Base-by-base conservation (phyloP, 1,140 invertebrate genomes). In the Rhagoletis pomonella region DNA sequence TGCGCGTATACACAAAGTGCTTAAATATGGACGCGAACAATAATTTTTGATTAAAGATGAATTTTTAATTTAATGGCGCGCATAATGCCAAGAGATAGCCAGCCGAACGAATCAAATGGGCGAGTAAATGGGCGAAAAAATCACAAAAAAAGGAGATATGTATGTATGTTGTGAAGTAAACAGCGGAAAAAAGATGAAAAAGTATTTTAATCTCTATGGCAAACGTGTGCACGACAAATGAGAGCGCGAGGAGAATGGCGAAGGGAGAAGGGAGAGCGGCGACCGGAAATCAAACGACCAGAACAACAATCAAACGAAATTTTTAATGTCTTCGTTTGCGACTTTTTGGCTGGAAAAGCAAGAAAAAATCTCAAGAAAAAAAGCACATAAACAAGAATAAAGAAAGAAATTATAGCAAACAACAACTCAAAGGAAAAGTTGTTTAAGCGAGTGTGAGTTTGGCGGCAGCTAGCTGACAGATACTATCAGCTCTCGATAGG, bases 1-100 rank as follows among this genome's bases (percentile, higher is more conserved):
- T 29, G 29, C 29, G 29, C 29, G 29, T 12, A 14, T 62, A 62
- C 60, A 62, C 60, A 62, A 62, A 9, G 12, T 29, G 29, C 29
- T 29, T 62, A 67, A 4, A 55, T 55, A 39, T 58, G 19, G 29
- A 85, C 5, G 64, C 85, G 12, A 92, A 91, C 91, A 92, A 92
- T 92, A 92, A 92, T 92, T 92, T 92, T 92, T 92, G 91, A 92
- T 92, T 92, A 92, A 92, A 92, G 91, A 92, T 92, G 91, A 92
- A 92, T 92, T 92, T 92, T 92, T 92, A 92, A 92, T 92, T 92
- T 92, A 91, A 91, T 88, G 87, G 69, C 69, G 86, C 69, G 67
- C n/a, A 60, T 60, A 58, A 85, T 85, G 55, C 29, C 67, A 81
- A 19, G 47, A 87, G 58, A 87, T 73, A 87, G 50, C 58, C 55